Evolutionary conservation across 2,797 vertebrate genomes (phyloP).

Genomic region (Aulostomus chinensis): DNA sequence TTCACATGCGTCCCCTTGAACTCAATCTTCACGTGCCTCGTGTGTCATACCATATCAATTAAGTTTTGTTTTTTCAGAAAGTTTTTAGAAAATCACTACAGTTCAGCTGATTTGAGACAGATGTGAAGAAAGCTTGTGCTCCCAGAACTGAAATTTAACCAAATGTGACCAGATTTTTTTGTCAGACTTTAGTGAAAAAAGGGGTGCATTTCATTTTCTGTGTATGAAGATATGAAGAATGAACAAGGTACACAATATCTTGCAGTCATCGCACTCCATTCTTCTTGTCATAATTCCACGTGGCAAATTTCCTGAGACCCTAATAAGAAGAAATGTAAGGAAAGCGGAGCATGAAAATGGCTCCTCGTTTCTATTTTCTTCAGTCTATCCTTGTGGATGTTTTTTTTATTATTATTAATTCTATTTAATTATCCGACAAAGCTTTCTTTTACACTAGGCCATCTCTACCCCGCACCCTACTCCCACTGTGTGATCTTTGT

Average conservation of each 20-base stretch:
- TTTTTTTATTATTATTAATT: conserved; percentile 77
- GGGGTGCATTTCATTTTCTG: too few species aligned
- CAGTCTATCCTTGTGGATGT: conserved; percentile 48
- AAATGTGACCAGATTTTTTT: too few species aligned
- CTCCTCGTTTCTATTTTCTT: conserved; percentile 68
- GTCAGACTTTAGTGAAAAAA: too few species aligned
- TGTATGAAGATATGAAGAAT: conserved; percentile 24
- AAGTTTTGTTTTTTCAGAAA: too few species aligned
- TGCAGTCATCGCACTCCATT: conserved; percentile 57
- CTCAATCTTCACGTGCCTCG: too few species aligned
- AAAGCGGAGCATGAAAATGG: conserved; percentile 71
- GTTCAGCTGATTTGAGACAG: too few species aligned
- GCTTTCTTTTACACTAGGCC: conserved; percentile 68
- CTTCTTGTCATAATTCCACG: conserved; percentile 62
- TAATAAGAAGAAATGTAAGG: conserved; percentile 71
- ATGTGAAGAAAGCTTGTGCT: too few species aligned
- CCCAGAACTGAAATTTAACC: too few species aligned
- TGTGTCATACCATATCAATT: too few species aligned
- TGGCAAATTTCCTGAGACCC: conserved; percentile 70
- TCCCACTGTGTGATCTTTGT: conserved; percentile 83
- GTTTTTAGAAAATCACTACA: too few species aligned
- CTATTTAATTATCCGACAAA: conserved; percentile 86
- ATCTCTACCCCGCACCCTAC: conserved; percentile 64
- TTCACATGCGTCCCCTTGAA: too few species aligned
- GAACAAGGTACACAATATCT: conserved; percentile 23